These are phyloP conservation scores for Amblyornis subalaris DNA, from an alignment of 2,113 vertebrate species.

Conservation along the genomic window DNA sequence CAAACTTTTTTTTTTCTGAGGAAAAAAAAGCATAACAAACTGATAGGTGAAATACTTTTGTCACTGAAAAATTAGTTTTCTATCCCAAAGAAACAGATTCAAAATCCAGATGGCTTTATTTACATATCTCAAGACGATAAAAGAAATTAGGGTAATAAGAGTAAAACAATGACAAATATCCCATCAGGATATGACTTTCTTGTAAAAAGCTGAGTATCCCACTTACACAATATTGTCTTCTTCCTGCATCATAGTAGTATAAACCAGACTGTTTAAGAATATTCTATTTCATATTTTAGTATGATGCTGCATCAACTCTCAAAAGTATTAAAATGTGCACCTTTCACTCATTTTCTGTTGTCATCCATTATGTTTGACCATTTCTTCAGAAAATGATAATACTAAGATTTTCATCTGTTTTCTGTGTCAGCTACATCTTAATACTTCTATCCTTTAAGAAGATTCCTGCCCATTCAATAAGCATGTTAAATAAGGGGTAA, in stretches of 20 bases:
- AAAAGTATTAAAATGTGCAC: neutral
- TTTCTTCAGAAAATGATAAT: conserved; percentile 51
- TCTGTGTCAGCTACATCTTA: conserved; percentile 45
- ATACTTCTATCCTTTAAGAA: conserved; percentile 28
- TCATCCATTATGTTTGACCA: neutral
- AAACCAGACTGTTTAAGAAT: neutral
- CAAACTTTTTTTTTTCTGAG: neutral
- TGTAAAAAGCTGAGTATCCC: neutral
- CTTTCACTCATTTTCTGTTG: neutral
- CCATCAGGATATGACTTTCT: neutral
- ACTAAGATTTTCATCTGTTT: conserved; percentile 48
- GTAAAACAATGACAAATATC: neutral
- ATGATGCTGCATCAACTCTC: neutral
- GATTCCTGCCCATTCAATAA: conserved; percentile 34
- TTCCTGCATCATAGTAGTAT: neutral
- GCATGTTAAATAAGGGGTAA: conserved; percentile 40
- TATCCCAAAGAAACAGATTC: neutral
- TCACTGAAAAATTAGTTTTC: neutral
- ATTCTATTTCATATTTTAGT: neutral
- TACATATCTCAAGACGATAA: neutral
- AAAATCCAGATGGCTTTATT: neutral
- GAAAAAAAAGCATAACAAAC: neutral
- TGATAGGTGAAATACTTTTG: neutral
- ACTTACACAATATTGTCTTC: neutral
- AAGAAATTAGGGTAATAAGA: neutral